phyloP scores from a whole-genome alignment of 2,113 vertebrate species.

The Limanda limanda region DNA sequence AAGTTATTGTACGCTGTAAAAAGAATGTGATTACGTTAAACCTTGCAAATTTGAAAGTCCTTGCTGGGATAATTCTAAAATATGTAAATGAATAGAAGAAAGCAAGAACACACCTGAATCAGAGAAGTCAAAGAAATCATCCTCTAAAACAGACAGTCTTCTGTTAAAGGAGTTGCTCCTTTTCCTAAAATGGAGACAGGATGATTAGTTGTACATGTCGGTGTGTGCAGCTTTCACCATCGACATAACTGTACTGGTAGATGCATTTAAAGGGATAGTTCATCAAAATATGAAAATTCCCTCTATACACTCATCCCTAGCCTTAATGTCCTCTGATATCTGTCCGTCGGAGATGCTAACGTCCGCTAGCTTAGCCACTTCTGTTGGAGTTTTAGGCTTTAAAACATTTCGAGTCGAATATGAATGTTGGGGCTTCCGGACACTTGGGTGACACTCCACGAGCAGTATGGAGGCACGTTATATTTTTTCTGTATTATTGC shows the following conservation, averaged over 20 bases:
- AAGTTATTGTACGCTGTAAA: slow-evolving; percentile 18
- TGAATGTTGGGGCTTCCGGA: too few relatives aligned
- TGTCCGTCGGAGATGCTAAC: too few relatives aligned
- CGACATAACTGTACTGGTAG: neutral
- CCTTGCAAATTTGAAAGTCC: neutral
- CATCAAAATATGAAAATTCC: too few relatives aligned
- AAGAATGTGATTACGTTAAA: slow-evolving; percentile 3
- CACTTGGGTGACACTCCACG: too few relatives aligned
- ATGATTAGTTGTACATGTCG: neutral
- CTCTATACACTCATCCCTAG: too few relatives aligned
- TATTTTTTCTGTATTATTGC: too few relatives aligned
- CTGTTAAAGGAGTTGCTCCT: neutral
- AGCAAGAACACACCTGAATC: slow-evolving; percentile 36
- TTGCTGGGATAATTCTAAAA: neutral
- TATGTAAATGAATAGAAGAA: neutral
- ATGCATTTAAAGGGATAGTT: neutral
- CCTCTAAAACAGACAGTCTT: slow-evolving; percentile 56
- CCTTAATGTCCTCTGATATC: too few relatives aligned
- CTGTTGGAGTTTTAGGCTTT: too few relatives aligned
- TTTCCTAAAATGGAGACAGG: slow-evolving; percentile 34
- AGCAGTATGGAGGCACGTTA: too few relatives aligned
- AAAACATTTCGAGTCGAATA: too few relatives aligned
- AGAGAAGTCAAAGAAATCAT: slow-evolving; percentile 74
- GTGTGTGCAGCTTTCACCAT: neutral
- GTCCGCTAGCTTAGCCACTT: too few relatives aligned